phyloP scores from a whole-genome alignment of 2,888 invertebrate species.

The Plebejus argus region DNA sequence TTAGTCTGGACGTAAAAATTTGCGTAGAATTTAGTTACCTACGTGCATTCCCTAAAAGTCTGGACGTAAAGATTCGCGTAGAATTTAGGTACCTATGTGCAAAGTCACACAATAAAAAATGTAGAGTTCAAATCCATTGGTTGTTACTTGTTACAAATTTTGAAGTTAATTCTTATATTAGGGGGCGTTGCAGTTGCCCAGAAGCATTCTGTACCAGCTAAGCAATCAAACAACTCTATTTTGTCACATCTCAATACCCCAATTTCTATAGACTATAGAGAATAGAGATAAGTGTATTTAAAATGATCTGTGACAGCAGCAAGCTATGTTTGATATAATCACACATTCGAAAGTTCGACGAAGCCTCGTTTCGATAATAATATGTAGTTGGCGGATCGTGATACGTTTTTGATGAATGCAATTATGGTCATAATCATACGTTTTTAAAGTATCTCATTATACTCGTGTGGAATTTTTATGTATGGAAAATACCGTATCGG shows the following conservation, averaged over 20 bases:
- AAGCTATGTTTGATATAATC: slow-evolving; percentile 17
- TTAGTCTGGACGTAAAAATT: no score
- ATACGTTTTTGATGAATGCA: slow-evolving; percentile 31
- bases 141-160: no score
- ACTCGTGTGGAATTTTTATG: slow-evolving; percentile 5
- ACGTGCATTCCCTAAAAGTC: no score
- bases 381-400: slow-evolving; percentile 22
- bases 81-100: no score
- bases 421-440: slow-evolving; percentile 26
- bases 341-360: slow-evolving; percentile 24
- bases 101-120: no score
- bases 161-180: no score
- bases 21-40: no score
- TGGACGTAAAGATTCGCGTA: no score
- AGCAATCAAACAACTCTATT: neutral
- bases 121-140: no score
- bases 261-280: no score
- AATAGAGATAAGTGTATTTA: neutral
- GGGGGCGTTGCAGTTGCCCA: neutral
- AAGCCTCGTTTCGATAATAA: slow-evolving; percentile 13
- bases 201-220: neutral
- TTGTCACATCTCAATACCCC: neutral
- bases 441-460: slow-evolving; percentile 31
- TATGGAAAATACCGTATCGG: slow-evolving; percentile 3
- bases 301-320: slow-evolving; percentile 45